Evolutionary conservation across 2,888 invertebrate genomes (phyloP), one percentile per base, ranked within the genome.

Genomic region (Drymonia ruficornis): DNA sequence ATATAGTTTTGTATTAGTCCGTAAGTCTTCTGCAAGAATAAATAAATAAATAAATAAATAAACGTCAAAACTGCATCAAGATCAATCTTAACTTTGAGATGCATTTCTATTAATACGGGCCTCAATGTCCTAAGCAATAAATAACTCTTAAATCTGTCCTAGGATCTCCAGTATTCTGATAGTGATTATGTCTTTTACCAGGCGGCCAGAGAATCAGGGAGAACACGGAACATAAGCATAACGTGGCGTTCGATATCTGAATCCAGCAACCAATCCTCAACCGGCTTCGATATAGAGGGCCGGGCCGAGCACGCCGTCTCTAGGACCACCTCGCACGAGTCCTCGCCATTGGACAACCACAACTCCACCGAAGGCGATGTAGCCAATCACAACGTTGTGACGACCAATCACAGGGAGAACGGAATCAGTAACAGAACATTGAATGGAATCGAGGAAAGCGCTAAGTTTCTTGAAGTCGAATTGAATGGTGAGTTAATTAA

Each of bases 191-290:
- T n/a, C 2, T 5, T 45, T n/a, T 4, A 36, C 4, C 78, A 89
- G 91, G 81, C 83, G 1, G 77, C 87, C 15, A 75, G 86, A 57
- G 89, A 88, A 66, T 62, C 81, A 4, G 81, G 80, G 1, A 78
- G 91, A 1, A 80, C 80, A 0, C 78, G 93, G 2, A 87, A 91
- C 74, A 86, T 92, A 52, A 93, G 93, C 76, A 91, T 93, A 56
- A 93, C 91, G 0, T 92, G 93, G 92, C 82, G 93, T 0, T 93
- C 93, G 0, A 81, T 93, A 57, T 93, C 93, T 0, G 93, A 93
- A 56, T 92, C 91, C 4, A 89, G 89, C 69, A 92, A 92, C 78
- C 90, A 90, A 45, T 91, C 90, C 1, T 89, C 88, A 1, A 85
- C 81, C 46, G 87, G 86, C 7, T 84, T 89, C 70, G 86, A 86